These are phyloP conservation scores for Rhorus exstirpatorius DNA, from an alignment of 2,888 invertebrate species.

Conservation along the genomic window DNA sequence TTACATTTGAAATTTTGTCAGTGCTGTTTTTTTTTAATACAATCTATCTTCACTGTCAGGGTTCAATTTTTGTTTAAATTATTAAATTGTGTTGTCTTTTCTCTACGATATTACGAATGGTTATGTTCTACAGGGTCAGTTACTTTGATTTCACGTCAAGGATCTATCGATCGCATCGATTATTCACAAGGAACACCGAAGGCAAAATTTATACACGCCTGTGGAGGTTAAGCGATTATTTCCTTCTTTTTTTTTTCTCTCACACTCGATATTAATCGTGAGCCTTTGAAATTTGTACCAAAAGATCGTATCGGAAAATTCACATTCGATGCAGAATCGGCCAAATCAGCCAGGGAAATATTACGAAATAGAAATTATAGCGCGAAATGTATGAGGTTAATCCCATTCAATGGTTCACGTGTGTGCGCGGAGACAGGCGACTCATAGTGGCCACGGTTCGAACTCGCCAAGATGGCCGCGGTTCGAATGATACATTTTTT, in stretches of 20 bases:
- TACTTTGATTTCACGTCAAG: constrained; percentile 58
- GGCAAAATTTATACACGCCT: constrained; percentile 51
- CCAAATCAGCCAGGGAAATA: too few relatives aligned
- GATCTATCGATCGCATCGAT: constrained; percentile 41
- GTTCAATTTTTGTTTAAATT: constrained; percentile 47
- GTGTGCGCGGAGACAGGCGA: too few relatives aligned
- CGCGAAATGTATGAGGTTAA: too few relatives aligned
- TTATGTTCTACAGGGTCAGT: constrained; percentile 57
- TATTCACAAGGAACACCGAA: constrained; percentile 29
- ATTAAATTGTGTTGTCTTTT: constrained; percentile 32
- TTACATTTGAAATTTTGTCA: constrained; percentile 77
- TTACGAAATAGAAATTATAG: too few relatives aligned
- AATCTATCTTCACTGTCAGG: constrained; percentile 33
- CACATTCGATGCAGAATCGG: background rate
- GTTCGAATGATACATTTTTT: too few relatives aligned
- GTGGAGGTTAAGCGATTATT: constrained; percentile 33
- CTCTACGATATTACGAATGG: constrained; percentile 31
- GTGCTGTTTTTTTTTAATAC: constrained; percentile 45
- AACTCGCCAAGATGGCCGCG: too few relatives aligned
- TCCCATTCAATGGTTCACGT: too few relatives aligned
- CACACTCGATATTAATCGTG: constrained; percentile 50
- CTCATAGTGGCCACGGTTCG: too few relatives aligned
- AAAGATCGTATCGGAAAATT: constrained; percentile 55
- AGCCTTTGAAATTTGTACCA: constrained; percentile 68
- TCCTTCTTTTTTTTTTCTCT: constrained; percentile 30